phyloP scores from a whole-genome alignment of 2,888 invertebrate species.

The Acleris laterana region DNA sequence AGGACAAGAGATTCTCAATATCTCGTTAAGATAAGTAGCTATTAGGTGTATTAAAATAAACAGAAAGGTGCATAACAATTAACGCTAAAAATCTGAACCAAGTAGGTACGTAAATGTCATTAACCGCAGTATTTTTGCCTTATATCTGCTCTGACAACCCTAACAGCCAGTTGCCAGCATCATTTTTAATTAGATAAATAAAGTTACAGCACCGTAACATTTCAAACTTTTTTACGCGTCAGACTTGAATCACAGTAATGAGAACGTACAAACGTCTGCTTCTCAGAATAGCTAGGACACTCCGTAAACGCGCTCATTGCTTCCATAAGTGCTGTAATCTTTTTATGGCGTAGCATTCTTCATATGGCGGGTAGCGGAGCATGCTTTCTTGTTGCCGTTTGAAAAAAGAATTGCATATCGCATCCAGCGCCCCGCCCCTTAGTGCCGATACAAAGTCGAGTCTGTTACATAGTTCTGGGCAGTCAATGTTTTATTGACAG shows the following conservation, averaged over 20 bases:
- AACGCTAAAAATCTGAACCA: no score
- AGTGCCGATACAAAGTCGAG: no score
- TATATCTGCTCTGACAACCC: conserved; percentile 5
- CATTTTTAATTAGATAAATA: conserved; percentile 47
- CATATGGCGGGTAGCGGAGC: conserved; percentile 38
- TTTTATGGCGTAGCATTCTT: conserved; percentile 48
- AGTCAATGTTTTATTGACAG: neutral
- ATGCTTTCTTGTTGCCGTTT: conserved; percentile 30
- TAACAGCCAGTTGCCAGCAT: conserved; percentile 35
- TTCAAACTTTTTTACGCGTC: conserved; percentile 35
- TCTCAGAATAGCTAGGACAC: conserved; percentile 47
- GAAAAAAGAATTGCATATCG: conserved; percentile 5
- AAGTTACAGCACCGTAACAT: conserved; percentile 40
- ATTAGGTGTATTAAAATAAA: no score
- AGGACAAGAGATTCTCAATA: no score
- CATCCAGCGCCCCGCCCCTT: no score
- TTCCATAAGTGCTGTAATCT: conserved; percentile 48
- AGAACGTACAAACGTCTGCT: conserved; percentile 23
- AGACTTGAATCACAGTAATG: conserved; percentile 33
- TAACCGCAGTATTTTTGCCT: conserved; percentile 44
- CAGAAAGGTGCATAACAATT: no score
- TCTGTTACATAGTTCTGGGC: no score
- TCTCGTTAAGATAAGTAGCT: no score
- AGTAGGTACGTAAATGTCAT: no score
- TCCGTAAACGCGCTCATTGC: conserved; percentile 47